These are phyloP conservation scores for Phodopus roborovskii DNA, from an alignment of 2,113 vertebrate species.

Conservation along the genomic window DNA sequence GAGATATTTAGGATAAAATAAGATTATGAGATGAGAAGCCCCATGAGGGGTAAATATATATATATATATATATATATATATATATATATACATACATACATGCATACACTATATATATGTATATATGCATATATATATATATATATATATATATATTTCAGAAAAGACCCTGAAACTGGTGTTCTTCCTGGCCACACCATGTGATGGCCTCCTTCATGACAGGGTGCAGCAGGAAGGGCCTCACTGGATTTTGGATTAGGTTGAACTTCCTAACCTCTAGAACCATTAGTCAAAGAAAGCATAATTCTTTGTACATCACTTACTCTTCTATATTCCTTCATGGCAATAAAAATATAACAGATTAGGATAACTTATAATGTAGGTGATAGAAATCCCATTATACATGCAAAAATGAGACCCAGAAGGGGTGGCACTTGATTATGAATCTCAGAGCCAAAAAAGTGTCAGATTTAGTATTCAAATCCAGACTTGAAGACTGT, in stretches of 20 bases:
- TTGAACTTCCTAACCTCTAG: not conserved
- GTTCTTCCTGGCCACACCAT: not conserved
- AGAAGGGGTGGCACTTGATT: not conserved
- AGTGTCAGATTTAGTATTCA: not conserved
- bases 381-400: conserved; percentile 32
- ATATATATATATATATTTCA: no score
- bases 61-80: not conserved
- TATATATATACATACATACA: no score
- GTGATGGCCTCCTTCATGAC: not conserved
- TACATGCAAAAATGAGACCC: not conserved
- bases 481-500: not conserved
- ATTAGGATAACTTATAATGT: not conserved
- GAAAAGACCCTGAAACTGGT: not conserved
- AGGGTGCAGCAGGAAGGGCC: not conserved
- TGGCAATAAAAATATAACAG: not conserved
- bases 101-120: no score
- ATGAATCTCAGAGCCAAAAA: not conserved
- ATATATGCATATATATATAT: no score
- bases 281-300: not conserved
- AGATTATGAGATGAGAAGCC: not conserved
- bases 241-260: not conserved
- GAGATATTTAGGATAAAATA: not conserved
- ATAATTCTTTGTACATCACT: not conserved
- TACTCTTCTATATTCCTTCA: not conserved
- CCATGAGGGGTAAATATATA: accelerated